Evolutionary conservation across 2,113 vertebrate species (phyloP), one percentile per base, ranked within the genome.

Genomic region (Acrocephalus arundinaceus): DNA sequence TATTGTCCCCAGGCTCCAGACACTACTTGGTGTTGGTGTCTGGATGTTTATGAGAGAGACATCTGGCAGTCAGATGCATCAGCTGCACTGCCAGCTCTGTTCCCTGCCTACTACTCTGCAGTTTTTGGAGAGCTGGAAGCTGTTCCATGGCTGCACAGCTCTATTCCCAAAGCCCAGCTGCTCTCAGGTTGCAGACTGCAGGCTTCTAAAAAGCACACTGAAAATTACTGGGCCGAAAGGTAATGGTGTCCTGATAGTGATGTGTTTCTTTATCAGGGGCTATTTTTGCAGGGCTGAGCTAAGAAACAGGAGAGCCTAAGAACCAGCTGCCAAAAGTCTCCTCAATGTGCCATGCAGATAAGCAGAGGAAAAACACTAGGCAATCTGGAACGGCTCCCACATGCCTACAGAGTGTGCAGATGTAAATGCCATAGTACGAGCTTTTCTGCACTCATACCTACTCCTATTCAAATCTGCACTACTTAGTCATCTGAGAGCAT

Each of bases 281-380:
- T 81, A 71, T 92, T 77, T 80, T 62, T 84, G 30, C 68, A 82
- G 22, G 49, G 48, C 48, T 93, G 81, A 87, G 52, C 59, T 87
- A 52, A 81, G 87, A 77, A 91, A 73, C 37, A 49, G 51, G 7
- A 94, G 51, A 94, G 59, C 51, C n/a, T 39, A 21, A 39, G 48
- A 82, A 33, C 8, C 33, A 75, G 52, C 48, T 85, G 85, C 85
- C 87, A 87, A 89, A 81, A 95, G 24, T 35, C 70, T 85, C 70
- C 70, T 82, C 81, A 43, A 0, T 37, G 48, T 59, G 52, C 70
- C 66, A 22, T 41, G 70, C 24, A 85, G 87, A 93, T 79, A 85
- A 93, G 71, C 74, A 88, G 63, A 88, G 41, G 35, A 90, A 92
- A 94, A 96, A 17, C 83, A 86, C 39, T 67, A 72, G 45, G 55